phyloP scores from a whole-genome alignment of 2,113 vertebrate species.

The Electrona antarctica region DNA sequence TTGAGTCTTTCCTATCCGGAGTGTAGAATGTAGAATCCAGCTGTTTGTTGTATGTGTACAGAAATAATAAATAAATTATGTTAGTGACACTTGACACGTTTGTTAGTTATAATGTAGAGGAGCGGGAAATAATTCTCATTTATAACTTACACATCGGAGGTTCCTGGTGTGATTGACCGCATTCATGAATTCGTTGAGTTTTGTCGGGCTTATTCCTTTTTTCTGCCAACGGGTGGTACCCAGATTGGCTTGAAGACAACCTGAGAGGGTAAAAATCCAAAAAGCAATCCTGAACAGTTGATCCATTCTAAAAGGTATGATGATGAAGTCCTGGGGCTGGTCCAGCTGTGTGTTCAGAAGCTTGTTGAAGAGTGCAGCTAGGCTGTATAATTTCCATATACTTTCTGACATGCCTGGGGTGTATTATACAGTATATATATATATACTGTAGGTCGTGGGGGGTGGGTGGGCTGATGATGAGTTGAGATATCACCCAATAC shows the following conservation, averaged over 20 bases:
- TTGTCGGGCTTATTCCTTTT: too few species aligned
- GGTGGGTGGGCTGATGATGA: slow-evolving; percentile 72
- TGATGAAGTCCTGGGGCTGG: background rate
- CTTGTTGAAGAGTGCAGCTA: slow-evolving; percentile 20
- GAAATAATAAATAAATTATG: background rate
- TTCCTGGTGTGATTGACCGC: too few species aligned
- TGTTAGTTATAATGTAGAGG: too few species aligned
- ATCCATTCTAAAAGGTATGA: slow-evolving; percentile 53
- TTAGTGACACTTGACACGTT: too few species aligned
- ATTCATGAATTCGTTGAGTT: too few species aligned
- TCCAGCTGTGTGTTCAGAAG: slow-evolving; percentile 23
- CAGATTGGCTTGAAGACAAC: slow-evolving; percentile 3
- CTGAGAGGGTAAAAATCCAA: slow-evolving; percentile 35
- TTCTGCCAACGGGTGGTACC: too few species aligned
- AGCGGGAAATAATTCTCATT: too few species aligned
- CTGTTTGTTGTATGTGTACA: too few species aligned
- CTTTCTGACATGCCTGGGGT: background rate
- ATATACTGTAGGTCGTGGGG: slow-evolving; percentile 59
- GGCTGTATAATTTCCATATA: slow-evolving; percentile 16
- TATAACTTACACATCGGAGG: too few species aligned
- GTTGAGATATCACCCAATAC: slow-evolving; percentile 82
- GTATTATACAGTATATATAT: slow-evolving; percentile 33
- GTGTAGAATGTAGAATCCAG: too few species aligned
- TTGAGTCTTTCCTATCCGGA: too few species aligned
- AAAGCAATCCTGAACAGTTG: slow-evolving; percentile 35